These are phyloP conservation scores for Sorex fumeus DNA, from an alignment of 2,113 vertebrate species.

Conservation along the genomic window DNA sequence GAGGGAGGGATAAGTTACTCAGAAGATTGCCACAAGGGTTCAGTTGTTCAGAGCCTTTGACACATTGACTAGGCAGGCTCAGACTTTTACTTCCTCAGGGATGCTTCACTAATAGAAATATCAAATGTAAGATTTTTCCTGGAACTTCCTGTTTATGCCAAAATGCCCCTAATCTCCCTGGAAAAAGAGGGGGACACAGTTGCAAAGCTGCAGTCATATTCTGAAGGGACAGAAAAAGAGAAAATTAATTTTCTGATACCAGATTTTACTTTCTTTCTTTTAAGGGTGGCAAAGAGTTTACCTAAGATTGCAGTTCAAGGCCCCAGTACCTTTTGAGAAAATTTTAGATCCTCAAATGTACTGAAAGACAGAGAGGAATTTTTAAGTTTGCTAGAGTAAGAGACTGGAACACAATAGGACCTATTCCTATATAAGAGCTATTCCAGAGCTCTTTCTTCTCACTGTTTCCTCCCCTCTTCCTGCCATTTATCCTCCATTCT, in stretches of 20 bases:
- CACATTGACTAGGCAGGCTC: background rate
- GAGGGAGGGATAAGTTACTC: background rate
- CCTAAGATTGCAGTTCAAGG: conserved; percentile 14
- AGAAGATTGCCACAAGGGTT: background rate
- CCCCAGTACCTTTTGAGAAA: conserved; percentile 29
- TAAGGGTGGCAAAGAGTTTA: background rate
- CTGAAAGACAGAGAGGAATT: background rate
- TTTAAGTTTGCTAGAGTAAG: background rate
- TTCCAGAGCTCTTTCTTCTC: too few species aligned
- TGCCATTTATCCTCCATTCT: background rate
- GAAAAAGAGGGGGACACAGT: background rate
- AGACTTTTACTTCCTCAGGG: background rate
- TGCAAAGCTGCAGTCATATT: background rate
- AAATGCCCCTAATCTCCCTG: background rate
- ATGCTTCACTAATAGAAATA: background rate
- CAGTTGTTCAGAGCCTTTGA: background rate
- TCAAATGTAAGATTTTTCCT: background rate
- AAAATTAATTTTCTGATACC: background rate
- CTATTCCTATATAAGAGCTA: background rate
- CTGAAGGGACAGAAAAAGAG: background rate
- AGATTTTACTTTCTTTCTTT: background rate
- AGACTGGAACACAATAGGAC: background rate
- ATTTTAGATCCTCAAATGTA: too few species aligned
- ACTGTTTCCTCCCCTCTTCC: background rate
- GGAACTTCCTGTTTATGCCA: background rate